Evolutionary conservation across 2,797 vertebrate genomes (phyloP).

Genomic region (Lutjanus campechanus): DNA sequence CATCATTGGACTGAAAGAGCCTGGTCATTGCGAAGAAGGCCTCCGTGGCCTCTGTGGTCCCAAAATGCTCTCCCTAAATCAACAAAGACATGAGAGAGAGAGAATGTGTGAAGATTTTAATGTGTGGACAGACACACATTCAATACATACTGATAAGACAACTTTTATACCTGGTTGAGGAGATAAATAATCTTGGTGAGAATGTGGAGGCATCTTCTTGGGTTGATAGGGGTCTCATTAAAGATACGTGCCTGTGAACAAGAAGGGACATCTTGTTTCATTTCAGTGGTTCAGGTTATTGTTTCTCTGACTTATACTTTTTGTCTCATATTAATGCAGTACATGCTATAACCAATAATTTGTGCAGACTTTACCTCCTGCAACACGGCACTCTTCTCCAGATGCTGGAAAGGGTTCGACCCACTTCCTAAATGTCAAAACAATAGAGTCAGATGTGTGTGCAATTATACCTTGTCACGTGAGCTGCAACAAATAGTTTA

Average conservation of each 20-base stretch:
- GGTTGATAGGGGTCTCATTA: conserved; percentile 98
- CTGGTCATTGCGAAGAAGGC: conserved; percentile 99
- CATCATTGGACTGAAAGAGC: conserved; percentile 97
- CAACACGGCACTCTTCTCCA: conserved; percentile 97
- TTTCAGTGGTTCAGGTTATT: neutral
- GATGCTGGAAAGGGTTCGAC: conserved; percentile 97
- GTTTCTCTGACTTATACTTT: neutral
- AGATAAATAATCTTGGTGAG: conserved; percentile 99
- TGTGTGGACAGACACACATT: rapidly evolving
- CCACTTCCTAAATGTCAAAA: conserved; percentile 89
- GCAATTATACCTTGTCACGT: neutral
- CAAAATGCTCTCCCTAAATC: conserved; percentile 94
- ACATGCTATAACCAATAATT: neutral
- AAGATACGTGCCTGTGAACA: conserved; percentile 92
- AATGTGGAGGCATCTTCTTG: conserved; percentile 97
- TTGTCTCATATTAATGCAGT: neutral
- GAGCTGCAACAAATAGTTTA: too few relatives aligned
- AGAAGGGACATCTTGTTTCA: neutral
- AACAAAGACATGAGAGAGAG: neutral
- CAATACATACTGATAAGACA: neutral
- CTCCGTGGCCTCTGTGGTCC: conserved; percentile 96
- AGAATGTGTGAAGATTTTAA: neutral
- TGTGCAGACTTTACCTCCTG: conserved; percentile 90
- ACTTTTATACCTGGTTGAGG: conserved; percentile 92
- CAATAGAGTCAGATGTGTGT: neutral